These are phyloP conservation scores for Trypoxylus dichotomus DNA, from an alignment of 1,140 invertebrate species.

Conservation along the genomic window DNA sequence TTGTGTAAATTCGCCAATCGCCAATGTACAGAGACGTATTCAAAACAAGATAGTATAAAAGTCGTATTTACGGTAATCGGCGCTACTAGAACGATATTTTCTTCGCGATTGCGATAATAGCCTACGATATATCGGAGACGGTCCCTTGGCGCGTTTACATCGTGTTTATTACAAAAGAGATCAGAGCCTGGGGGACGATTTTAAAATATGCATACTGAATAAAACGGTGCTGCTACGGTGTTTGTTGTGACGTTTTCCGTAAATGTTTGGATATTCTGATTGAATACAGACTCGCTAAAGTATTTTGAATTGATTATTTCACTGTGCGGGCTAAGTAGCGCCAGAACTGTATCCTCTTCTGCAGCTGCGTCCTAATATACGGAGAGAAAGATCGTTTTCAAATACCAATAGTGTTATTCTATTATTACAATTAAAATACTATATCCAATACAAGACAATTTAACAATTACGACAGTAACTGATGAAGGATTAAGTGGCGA, in stretches of 20 bases:
- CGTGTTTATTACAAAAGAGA: constrained; percentile 11
- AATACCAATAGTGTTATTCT: no score
- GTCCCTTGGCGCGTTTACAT: background rate
- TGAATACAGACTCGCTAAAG: constrained; percentile 18
- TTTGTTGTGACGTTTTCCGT: constrained; percentile 17
- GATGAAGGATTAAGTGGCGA: background rate
- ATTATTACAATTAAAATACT: no score
- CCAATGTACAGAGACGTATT: background rate
- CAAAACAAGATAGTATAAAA: background rate
- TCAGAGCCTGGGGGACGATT: background rate
- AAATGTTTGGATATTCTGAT: constrained; percentile 24
- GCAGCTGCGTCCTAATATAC: background rate
- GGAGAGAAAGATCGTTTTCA: background rate
- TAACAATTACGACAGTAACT: background rate
- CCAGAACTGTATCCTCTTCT: background rate
- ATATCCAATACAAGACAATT: background rate
- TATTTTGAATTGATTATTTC: constrained; percentile 23
- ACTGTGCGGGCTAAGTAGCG: background rate
- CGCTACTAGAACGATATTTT: background rate
- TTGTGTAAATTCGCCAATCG: constrained; percentile 16
- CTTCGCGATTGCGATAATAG: background rate
- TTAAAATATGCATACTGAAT: constrained; percentile 23
- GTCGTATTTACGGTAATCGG: background rate
- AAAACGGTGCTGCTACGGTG: constrained; percentile 11
- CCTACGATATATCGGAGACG: background rate